Conservation (phyloP, 2,888 invertebrate species). For the Stenodera caucasica region DNA sequence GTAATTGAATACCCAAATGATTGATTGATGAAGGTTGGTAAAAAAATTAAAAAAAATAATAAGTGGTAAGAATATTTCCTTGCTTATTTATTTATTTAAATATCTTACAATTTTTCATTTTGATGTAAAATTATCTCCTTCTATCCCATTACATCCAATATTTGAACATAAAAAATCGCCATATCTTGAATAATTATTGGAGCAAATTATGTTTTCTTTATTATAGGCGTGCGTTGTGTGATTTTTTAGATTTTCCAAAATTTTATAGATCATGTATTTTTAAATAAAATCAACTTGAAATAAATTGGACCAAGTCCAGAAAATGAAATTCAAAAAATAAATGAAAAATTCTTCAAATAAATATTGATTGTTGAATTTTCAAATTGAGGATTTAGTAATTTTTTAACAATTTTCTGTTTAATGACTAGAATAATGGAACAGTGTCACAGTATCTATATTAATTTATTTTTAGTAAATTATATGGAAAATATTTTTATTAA, state of each 20-base stretch:
- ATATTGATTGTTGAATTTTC: background rate
- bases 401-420: background rate
- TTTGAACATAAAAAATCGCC: background rate
- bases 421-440: background rate
- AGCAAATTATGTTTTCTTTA: background rate
- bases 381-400: background rate
- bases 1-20: background rate
- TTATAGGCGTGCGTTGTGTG: background rate
- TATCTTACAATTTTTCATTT: background rate
- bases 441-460: background rate
- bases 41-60: background rate
- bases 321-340: background rate
- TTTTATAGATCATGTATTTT: background rate
- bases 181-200: background rate
- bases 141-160: background rate
- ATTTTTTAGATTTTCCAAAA: background rate
- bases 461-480: background rate
- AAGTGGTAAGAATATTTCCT: slow-evolving; percentile 26
- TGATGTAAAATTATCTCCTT: background rate
- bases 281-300: background rate
- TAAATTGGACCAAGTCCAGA: background rate
- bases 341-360: background rate
- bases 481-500: background rate
- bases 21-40: slow-evolving; percentile 6
- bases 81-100: background rate